Conservation (phyloP, 2,797 vertebrate genomes). For the Rhodeus uyekii region DNA sequence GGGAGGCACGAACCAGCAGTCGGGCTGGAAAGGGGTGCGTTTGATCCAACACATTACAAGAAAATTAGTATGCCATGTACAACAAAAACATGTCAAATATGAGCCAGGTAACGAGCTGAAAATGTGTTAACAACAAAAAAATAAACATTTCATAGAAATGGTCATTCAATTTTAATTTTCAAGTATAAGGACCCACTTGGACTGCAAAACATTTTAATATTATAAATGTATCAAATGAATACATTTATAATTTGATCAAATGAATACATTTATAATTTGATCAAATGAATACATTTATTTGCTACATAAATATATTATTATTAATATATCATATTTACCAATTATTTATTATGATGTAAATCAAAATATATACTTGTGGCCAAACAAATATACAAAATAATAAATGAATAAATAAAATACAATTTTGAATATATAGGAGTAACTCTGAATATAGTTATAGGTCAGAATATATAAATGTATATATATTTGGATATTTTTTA, state of each 20-base stretch:
- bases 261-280: not conserved
- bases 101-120: not conserved
- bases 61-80: not conserved
- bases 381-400: not conserved
- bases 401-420: not conserved
- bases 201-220: not conserved
- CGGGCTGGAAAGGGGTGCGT: not conserved
- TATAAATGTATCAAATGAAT: not conserved
- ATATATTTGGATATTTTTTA: not conserved
- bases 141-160: too few species aligned
- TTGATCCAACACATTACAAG: constrained; percentile 2
- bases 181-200: not conserved
- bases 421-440: not conserved
- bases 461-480: not conserved
- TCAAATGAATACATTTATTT: not conserved
- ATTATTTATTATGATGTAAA: not conserved
- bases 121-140: not conserved
- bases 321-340: not conserved
- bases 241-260: not conserved
- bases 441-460: not conserved
- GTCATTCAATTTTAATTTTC: too few species aligned
- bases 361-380: not conserved
- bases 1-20: not conserved
- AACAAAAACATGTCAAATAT: not conserved
- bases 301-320: not conserved